Percentiles rank a stretch among this genome's conserved stretches.
phyloP scores from a whole-genome alignment of 2,888 invertebrate genomes.

The Cryptocephalus primarius region DNA sequence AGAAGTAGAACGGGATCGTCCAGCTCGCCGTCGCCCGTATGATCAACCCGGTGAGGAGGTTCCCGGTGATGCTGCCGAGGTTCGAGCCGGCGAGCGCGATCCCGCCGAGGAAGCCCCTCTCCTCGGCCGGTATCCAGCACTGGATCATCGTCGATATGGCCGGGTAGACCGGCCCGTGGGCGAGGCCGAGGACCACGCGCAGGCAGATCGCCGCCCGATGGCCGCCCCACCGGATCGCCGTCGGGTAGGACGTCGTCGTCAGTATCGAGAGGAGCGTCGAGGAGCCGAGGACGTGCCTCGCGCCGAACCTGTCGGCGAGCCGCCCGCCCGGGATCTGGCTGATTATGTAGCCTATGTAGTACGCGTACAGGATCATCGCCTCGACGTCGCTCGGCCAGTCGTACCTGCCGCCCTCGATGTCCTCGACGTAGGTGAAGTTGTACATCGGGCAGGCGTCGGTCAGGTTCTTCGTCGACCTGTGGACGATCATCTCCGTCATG shows the following conservation, averaged over 20 bases:
- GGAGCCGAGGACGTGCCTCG: conserved; percentile 68
- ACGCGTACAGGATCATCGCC: not conserved
- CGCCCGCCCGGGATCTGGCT: conserved; percentile 39
- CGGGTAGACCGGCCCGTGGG: conserved; percentile 72
- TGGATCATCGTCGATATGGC: conserved; percentile 39
- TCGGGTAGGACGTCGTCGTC: conserved; percentile 67
- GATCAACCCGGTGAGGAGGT: conserved; percentile 53
- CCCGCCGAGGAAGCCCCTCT: conserved; percentile 64
- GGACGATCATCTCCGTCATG: not conserved
- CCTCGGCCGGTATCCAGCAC: conserved; percentile 66
- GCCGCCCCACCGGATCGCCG: conserved; percentile 41
- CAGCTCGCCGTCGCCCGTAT: conserved; percentile 54
- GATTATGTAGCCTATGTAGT: not conserved
- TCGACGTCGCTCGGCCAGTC: not conserved
- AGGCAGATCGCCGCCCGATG: conserved; percentile 55
- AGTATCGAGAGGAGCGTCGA: conserved; percentile 71
- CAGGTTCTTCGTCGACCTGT: not conserved
- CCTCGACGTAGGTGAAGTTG: not conserved
- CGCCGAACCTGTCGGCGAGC: conserved; percentile 68
- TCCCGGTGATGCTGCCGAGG: conserved; percentile 53
- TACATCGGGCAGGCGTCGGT: not conserved
- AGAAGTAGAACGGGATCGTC: conserved; percentile 71
- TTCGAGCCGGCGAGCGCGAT: conserved; percentile 67
- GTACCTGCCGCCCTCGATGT: not conserved
- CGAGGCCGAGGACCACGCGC: conserved; percentile 54